Evolutionary conservation across 2,888 invertebrate genomes (phyloP).

Genomic region (Microplitis manilae): DNA sequence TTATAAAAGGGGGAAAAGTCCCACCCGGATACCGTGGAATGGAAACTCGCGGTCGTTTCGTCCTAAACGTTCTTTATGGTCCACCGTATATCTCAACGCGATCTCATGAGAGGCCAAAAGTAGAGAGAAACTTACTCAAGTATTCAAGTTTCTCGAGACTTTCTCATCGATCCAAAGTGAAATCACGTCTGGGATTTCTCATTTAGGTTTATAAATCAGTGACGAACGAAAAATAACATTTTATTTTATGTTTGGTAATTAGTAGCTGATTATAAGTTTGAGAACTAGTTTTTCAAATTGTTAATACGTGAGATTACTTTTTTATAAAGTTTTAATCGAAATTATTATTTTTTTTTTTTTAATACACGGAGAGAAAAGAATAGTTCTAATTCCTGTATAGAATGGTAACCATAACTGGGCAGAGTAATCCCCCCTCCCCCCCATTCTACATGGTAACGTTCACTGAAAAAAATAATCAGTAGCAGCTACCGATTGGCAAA

Average conservation of each 20-base stretch:
- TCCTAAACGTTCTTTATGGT: slow-evolving; percentile 26
- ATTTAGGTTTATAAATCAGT: not conserved
- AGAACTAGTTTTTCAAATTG: not conserved
- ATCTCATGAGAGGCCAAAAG: slow-evolving; percentile 4
- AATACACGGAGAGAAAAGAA: too few relatives aligned
- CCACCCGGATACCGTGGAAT: not conserved
- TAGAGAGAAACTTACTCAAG: not conserved
- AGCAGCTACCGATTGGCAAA: too few relatives aligned
- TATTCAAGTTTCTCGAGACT: not conserved
- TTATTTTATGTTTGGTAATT: not conserved
- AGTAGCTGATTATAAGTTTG: not conserved
- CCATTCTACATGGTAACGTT: too few relatives aligned
- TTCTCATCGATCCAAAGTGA: not conserved
- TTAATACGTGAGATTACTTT: not conserved
- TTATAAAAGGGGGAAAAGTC: not conserved
- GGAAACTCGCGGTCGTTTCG: slow-evolving; percentile 5
- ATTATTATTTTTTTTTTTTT: too few relatives aligned
- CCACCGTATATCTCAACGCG: not conserved
- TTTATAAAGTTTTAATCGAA: too few relatives aligned
- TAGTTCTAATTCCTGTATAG: too few relatives aligned
- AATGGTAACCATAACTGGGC: too few relatives aligned
- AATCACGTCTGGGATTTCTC: slow-evolving; percentile 15
- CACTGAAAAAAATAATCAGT: too few relatives aligned
- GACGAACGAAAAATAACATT: not conserved
- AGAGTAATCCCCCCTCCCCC: too few relatives aligned